phyloP scores from a whole-genome alignment of 2,113 vertebrate species.

The human region GRCh38 chr4:149894501-149895000 shows the following conservation, averaged over 20 bases:
- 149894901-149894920: not conserved
- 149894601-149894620: not conserved
- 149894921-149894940: not conserved
- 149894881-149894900: not conserved
- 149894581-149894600: not conserved
- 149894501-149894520: not conserved
- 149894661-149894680: not conserved
- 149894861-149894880: not conserved
- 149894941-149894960: not conserved
- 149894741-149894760: not conserved
- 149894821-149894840: not conserved
- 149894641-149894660: not conserved
- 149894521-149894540: not conserved
- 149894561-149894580: not conserved
- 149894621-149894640: not conserved
- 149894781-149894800: not conserved
- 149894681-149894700: not conserved
- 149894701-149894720: not conserved
- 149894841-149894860: not conserved
- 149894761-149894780: not conserved
- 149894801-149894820: not conserved
- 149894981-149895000: not conserved
- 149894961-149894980: not conserved
- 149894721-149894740: not conserved
- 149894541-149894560: not conserved